phyloP scores from a whole-genome alignment of 35 echinoderm and acorn worm species.

The Holothuria glaberrima region DNA sequence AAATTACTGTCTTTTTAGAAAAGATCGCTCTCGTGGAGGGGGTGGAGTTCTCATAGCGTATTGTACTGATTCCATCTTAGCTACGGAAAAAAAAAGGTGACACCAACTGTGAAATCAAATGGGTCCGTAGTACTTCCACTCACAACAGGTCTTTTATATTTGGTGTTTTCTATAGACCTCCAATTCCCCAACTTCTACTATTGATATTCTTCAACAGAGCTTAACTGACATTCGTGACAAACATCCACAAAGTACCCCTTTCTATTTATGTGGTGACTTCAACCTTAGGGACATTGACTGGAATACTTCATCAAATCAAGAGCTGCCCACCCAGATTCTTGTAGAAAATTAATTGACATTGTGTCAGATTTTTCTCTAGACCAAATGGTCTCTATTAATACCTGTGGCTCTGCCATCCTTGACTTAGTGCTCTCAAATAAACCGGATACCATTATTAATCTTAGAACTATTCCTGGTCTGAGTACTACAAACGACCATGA shows the following conservation, averaged over 20 bases:
- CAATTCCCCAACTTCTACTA: constrained; percentile 20
- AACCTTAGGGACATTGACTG: constrained; percentile 1
- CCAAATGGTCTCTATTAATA: no score
- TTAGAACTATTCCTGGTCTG: no score
- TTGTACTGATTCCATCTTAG: background rate
- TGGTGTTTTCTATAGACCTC: background rate
- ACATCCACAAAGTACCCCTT: background rate
- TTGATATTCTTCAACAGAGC: background rate
- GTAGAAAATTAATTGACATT: no score
- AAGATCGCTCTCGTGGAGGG: background rate
- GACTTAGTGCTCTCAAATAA: no score
- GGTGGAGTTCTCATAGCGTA: background rate
- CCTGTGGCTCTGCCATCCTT: no score
- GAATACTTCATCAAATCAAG: background rate
- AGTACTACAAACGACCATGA: no score
- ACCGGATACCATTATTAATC: no score
- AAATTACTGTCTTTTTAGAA: background rate
- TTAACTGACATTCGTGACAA: background rate
- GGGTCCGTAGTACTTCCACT: background rate
- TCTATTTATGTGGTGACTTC: constrained; percentile 8
- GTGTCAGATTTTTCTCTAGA: no score
- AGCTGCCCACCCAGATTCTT: background rate
- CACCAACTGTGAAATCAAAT: background rate
- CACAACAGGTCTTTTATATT: background rate
- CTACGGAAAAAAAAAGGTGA: background rate